A percentile compares a stretch with the other conserved stretches of the same genome.
Evolutionary conservation across 53 echinoderm and acorn worm genomes (phyloP).

Genomic region (Holothuria scabra): DNA sequence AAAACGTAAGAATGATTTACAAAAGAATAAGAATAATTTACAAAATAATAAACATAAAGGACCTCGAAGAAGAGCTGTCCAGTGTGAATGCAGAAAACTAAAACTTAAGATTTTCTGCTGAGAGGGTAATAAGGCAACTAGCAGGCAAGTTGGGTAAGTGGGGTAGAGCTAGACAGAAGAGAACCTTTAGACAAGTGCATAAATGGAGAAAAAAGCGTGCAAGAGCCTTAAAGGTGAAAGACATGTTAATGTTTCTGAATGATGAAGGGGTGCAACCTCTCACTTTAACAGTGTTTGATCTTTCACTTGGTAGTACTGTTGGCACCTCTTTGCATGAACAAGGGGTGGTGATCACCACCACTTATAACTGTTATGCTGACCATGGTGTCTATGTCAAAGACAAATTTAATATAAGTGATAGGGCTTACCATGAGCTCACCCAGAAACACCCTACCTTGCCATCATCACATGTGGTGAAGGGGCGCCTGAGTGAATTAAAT

Average conservation of each 20-base stretch:
- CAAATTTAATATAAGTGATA: neutral
- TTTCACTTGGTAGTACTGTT: neutral
- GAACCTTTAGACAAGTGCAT: too few species aligned
- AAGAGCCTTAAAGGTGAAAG: too few species aligned
- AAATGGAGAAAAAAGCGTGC: too few species aligned
- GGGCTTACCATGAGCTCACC: slow-evolving; percentile 14
- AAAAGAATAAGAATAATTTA: too few species aligned
- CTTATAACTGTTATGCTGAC: neutral
- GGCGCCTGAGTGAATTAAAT: neutral
- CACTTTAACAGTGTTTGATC: neutral
- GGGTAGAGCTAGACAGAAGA: too few species aligned
- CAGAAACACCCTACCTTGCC: neutral
- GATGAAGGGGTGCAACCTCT: neutral
- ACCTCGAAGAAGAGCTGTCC: too few species aligned
- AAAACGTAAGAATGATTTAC: too few species aligned
- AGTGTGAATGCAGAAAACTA: too few species aligned
- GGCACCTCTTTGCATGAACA: neutral
- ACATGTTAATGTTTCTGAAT: neutral
- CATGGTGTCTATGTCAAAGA: slow-evolving; percentile 18
- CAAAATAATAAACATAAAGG: too few species aligned
- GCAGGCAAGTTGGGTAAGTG: too few species aligned
- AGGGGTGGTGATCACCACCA: neutral
- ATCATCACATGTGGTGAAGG: neutral
- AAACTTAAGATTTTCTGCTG: too few species aligned
- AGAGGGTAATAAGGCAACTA: too few species aligned